Percentiles rank a stretch among this genome's conserved stretches.
Evolutionary conservation across 2,888 invertebrate genomes (phyloP).

Genomic region (Synanthedon formicaeformis): DNA sequence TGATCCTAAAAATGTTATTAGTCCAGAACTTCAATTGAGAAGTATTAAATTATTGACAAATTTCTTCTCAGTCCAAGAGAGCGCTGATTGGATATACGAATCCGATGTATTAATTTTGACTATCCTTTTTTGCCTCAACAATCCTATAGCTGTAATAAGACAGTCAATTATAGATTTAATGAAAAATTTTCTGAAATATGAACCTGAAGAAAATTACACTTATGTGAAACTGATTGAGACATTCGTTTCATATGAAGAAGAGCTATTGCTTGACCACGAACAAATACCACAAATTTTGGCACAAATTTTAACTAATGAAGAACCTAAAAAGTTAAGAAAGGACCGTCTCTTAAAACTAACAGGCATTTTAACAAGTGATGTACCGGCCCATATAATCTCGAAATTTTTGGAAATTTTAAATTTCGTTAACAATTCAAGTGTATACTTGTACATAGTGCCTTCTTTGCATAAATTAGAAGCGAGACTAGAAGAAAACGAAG

Average conservation of each 20-base stretch:
- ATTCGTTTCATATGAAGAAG: slow-evolving; percentile 61
- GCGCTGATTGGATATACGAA: slow-evolving; percentile 42
- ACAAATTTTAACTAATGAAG: slow-evolving; percentile 70
- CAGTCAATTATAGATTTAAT: slow-evolving; percentile 68
- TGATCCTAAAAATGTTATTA: slow-evolving; percentile 52
- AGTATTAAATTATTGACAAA: slow-evolving; percentile 53
- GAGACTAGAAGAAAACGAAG: slow-evolving; percentile 23
- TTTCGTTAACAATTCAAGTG: slow-evolving; percentile 52
- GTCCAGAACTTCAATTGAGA: slow-evolving; percentile 61
- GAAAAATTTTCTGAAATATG: slow-evolving; percentile 30
- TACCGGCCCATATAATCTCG: slow-evolving; percentile 57
- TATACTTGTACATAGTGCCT: slow-evolving; percentile 45
- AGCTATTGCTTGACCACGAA: slow-evolving; percentile 75
- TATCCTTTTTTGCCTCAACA: slow-evolving; percentile 68
- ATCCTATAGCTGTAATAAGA: slow-evolving; percentile 67
- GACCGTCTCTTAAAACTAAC: slow-evolving; percentile 46
- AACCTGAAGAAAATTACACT: slow-evolving; percentile 36
- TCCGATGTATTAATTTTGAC: slow-evolving; percentile 62
- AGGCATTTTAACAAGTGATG: slow-evolving; percentile 35
- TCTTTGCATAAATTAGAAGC: slow-evolving; percentile 32
- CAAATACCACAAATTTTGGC: slow-evolving; percentile 75
- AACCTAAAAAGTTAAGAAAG: slow-evolving; percentile 47
- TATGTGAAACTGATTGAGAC: slow-evolving; percentile 59
- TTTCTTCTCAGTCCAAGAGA: slow-evolving; percentile 30
- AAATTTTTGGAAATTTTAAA: slow-evolving; percentile 55